phyloP scores from a whole-genome alignment of 2,797 vertebrate species.

The Enteromius radiatus region DNA sequence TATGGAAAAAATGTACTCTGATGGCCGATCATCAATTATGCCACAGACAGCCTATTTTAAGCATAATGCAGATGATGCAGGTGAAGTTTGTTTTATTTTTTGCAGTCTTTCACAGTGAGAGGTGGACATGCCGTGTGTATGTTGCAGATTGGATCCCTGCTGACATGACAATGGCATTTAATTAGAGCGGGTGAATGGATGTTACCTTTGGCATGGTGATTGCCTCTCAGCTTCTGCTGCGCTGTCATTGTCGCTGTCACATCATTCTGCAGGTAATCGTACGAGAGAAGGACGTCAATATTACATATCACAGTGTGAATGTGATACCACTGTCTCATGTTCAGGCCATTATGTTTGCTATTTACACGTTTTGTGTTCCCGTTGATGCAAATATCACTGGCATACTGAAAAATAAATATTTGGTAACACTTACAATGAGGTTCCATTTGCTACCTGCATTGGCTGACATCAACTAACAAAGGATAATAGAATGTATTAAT shows the following conservation, averaged over 20 bases:
- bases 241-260: constrained; percentile 45
- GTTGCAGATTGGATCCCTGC: constrained; percentile 50
- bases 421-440: neutral
- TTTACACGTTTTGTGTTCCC: neutral
- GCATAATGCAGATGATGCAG: constrained; percentile 10
- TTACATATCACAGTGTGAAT: constrained; percentile 29
- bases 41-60: constrained; percentile 10
- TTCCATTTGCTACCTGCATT: neutral
- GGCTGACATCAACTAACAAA: neutral
- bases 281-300: constrained; percentile 39
- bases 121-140: constrained; percentile 37
- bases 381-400: neutral
- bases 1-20: neutral
- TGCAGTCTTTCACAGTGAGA: constrained; percentile 37
- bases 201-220: constrained; percentile 43
- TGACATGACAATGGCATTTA: constrained; percentile 61
- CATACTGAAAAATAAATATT: neutral
- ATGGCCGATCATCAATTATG: constrained; percentile 14
- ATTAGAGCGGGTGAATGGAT: constrained; percentile 59
- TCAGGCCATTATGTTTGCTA: constrained; percentile 3
- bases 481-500: neutral
- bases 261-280: constrained; percentile 48
- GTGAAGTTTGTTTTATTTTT: constrained; percentile 32
- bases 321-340: constrained; percentile 4
- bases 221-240: constrained; percentile 51